Conservation (phyloP, 2,888 invertebrate species). For the Yponomeuta malinellus region DNA sequence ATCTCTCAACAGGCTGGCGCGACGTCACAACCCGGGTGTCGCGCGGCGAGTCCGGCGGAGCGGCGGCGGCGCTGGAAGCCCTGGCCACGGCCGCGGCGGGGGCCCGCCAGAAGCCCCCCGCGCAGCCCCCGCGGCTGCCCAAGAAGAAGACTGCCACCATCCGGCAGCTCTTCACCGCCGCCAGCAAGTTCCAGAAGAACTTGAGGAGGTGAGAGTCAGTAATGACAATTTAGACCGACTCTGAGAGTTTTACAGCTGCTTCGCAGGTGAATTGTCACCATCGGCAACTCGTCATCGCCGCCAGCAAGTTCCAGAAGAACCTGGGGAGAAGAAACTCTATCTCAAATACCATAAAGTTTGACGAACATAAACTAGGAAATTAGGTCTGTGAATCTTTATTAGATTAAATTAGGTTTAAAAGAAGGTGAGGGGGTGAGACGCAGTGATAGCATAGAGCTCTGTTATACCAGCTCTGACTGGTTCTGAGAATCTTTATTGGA, state of each 20-base stretch:
- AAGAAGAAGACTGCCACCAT: slow-evolving; percentile 92
- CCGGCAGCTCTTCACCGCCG: slow-evolving; percentile 95
- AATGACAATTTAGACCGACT: neutral
- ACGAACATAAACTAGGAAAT: neutral
- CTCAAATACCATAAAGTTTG: neutral
- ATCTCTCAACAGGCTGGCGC: slow-evolving; percentile 81
- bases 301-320: slow-evolving; percentile 97
- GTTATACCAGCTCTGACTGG: slow-evolving; percentile 32
- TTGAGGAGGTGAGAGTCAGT: slow-evolving; percentile 79
- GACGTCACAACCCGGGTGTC: slow-evolving; percentile 83
- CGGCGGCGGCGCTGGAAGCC: slow-evolving; percentile 79
- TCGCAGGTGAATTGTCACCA: slow-evolving; percentile 73
- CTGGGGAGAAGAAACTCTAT: slow-evolving; percentile 79
- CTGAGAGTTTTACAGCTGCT: no score
- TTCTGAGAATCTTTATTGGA: slow-evolving; percentile 33
- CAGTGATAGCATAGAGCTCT: neutral
- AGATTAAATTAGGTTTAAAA: slow-evolving; percentile 57
- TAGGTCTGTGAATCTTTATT: no score
- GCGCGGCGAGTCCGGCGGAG: slow-evolving; percentile 79
- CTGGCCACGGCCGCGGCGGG: slow-evolving; percentile 78
- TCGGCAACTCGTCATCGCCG: slow-evolving; percentile 96
- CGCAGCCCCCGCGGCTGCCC: slow-evolving; percentile 81
- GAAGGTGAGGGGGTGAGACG: slow-evolving; percentile 83
- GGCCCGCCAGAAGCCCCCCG: slow-evolving; percentile 53
- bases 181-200: slow-evolving; percentile 97